Evolutionary conservation across 2,113 vertebrate genomes (phyloP), one percentile per base, ranked within the genome.

Genomic region (Vimba vimba): DNA sequence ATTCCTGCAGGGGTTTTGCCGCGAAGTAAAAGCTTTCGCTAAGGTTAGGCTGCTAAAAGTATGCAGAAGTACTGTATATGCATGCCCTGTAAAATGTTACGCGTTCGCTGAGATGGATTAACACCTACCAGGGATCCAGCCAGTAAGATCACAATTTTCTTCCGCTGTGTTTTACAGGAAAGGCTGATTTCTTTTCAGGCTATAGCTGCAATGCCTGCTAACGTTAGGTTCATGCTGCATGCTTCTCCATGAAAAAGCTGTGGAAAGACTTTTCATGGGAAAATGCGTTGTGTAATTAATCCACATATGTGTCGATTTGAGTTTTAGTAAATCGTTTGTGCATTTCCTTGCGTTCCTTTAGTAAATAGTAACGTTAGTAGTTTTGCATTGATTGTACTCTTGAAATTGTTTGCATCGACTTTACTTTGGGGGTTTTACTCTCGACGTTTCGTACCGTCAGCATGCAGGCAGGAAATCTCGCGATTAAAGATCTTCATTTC

Each of bases 1-100:
- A 33, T 82, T n/a, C 9, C 64, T 13, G 80, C 62, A 69, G 43
- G 17, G 60, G 0, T 83, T 83, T 83, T 83, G n/a, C 82, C 82
- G 82, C 82, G 82, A 74, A 83, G 50, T 43, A 79, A 79, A 59
- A 59, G 27, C 66, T 27, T 52, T 19, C 30, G 6, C 30, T 57
- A 8, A 33, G 12, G 81, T 43, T 83, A 39, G 82, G 82, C 23
- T 83, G 82, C 36, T 74, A 30, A 73, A 83, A 73, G 64, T 73
- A 23, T 57, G 27, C 82, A 74, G 82, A 73, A 73, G 30, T 59
- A 19, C 23, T 21, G 47, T 73, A 7, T 11, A 15, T 71, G 1
- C 17, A 15, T 71, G 0, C 17, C 21, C 50, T 43, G 68, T 21
- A 12, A 43, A 19, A 23, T 59, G 66, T 12, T 15, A 59, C 11